phyloP scores from a whole-genome alignment of 2,888 invertebrate species.

The Pimpla rufipes region DNA sequence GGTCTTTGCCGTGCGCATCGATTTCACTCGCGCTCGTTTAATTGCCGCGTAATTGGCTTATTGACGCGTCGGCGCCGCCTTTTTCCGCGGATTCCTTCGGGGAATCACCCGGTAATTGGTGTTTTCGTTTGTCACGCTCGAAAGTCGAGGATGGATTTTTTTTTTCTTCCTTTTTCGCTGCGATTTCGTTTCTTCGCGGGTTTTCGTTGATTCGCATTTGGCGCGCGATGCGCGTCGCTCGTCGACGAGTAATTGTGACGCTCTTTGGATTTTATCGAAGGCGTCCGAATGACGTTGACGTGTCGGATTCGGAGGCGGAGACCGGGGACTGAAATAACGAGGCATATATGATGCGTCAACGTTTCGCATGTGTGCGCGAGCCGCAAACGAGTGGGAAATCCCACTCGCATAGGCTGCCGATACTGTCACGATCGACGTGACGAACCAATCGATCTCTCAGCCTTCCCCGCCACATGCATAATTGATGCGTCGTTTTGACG shows the following conservation, averaged over 20 bases:
- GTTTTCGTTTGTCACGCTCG: background rate
- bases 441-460: slow-evolving; percentile 39
- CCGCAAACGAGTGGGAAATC: slow-evolving; percentile 43
- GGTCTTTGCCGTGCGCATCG: background rate
- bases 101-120: background rate
- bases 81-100: background rate
- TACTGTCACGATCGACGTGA: slow-evolving; percentile 53
- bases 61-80: background rate
- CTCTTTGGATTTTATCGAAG: background rate
- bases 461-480: slow-evolving; percentile 51
- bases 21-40: slow-evolving; percentile 11
- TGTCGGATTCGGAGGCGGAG: background rate
- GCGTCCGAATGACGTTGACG: background rate
- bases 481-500: slow-evolving; percentile 49
- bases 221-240: background rate
- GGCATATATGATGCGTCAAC: background rate
- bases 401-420: slow-evolving; percentile 41
- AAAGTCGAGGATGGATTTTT: background rate
- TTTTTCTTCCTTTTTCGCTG: background rate
- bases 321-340: background rate
- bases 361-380: background rate
- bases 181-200: background rate
- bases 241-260: background rate
- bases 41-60: slow-evolving; percentile 1
- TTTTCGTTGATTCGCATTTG: background rate